Evolutionary conservation across 2,888 invertebrate species (phyloP).

Genomic region (Galerucella pusilla): DNA sequence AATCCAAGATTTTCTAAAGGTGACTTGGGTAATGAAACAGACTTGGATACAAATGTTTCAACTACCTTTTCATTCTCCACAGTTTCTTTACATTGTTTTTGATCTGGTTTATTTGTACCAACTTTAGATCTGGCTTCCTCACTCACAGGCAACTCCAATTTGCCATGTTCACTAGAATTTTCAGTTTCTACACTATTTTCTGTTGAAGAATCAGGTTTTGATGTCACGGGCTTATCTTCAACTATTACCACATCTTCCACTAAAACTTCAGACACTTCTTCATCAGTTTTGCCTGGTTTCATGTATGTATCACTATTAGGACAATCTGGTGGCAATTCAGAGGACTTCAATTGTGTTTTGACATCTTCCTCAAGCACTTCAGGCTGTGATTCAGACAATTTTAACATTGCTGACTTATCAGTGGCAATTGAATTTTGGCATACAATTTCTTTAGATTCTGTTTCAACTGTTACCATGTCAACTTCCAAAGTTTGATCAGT

Average conservation of each 20-base stretch:
- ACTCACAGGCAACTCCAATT: not conserved
- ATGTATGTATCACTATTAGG: not conserved
- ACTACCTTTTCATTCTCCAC: not conserved
- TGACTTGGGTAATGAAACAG: not conserved
- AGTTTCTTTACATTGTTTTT: not conserved
- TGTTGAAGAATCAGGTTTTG: not conserved
- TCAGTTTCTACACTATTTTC: not conserved
- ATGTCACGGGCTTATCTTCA: not conserved
- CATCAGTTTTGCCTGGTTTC: not conserved
- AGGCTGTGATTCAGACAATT: not conserved
- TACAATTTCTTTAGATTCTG: not conserved
- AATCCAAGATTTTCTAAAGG: not conserved
- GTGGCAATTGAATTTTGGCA: not conserved
- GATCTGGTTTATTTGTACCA: not conserved
- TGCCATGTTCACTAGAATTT: not conserved
- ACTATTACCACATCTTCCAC: slow-evolving; percentile 13
- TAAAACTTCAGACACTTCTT: slow-evolving; percentile 8
- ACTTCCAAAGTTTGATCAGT: not conserved
- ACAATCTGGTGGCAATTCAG: not conserved
- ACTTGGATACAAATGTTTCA: not conserved
- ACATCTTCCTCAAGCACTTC: not conserved
- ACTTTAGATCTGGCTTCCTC: too few relatives aligned
- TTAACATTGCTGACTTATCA: not conserved
- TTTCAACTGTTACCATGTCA: not conserved
- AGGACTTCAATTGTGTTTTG: not conserved